Base-by-base conservation (phyloP, 2,888 invertebrate species). In the Trichopoda pennipes region DNA sequence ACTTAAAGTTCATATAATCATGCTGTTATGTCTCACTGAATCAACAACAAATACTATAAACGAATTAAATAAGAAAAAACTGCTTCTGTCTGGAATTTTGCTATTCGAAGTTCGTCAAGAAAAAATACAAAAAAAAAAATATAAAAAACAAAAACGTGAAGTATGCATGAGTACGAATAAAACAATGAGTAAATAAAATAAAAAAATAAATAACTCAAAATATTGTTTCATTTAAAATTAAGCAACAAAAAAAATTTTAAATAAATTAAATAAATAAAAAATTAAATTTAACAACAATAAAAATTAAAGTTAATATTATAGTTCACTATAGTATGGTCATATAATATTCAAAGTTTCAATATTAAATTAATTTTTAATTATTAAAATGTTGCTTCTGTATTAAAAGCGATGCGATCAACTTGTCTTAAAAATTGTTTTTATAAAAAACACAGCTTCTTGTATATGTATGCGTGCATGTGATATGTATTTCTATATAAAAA, bases 11-110 rank as follows among this genome's bases (percentile, higher is more conserved):
- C 66, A 73, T 68, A 64, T 73, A 60, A 66, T 73, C 66, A 73
- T 44, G 60, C 66, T 78, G 58, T 60, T 58, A 70, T 72, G 72
- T 66, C 70, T 66, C 63, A 21, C 51, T 60, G 19, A 58, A 69
- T 70, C 58, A 70, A 28, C 63, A 69, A 64, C 49, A 72, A 28
- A 58, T 17, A 16, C 44, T 14, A 63, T 14, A 38, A 2, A 42
- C 10, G 53, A 68, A 51, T 23, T 28, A 17, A 35, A 61, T 23
- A 9, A 55, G 28, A 75, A 61, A 68, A 70, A 51, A 72, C 63
- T 68, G 76, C 68, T 76, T 66, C 60, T 72, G 81, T 68, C 76
- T 81, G 81, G 81, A 81, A 72, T 76, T 81, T 73, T 72, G 44
- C 53, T 53, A 66, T 21, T 32, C 70, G 35, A 66, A 53, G 70